phyloP scores from a whole-genome alignment of 2,797 vertebrate species.

The Discoglossus pictus region DNA sequence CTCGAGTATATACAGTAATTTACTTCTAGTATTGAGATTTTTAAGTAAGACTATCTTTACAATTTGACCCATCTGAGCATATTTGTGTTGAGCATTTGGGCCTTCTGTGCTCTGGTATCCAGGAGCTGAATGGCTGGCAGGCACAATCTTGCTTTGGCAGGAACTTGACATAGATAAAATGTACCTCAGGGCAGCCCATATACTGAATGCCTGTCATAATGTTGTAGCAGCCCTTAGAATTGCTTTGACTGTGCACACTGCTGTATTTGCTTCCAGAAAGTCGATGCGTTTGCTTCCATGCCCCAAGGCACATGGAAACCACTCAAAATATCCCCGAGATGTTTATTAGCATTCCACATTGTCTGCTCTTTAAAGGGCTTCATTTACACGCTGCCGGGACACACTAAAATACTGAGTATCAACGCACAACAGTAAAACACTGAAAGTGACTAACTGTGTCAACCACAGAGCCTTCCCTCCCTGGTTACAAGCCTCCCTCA shows the following conservation, averaged over 20 bases:
- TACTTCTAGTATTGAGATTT: too few species aligned
- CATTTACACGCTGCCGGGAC: constrained; percentile 25
- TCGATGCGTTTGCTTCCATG: constrained; percentile 21
- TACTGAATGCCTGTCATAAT: constrained; percentile 26
- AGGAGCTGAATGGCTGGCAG: too few species aligned
- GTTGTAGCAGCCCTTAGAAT: not conserved
- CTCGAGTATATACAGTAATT: too few species aligned
- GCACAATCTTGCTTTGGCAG: not conserved
- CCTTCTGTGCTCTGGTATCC: too few species aligned
- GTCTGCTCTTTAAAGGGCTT: constrained; percentile 9
- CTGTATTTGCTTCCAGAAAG: not conserved
- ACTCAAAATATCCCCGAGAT: constrained; percentile 24
- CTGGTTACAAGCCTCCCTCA: too few species aligned
- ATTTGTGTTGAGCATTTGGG: too few species aligned
- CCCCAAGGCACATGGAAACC: constrained; percentile 36
- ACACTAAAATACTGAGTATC: not conserved
- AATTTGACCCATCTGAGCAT: too few species aligned
- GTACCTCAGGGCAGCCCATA: constrained; percentile 19
- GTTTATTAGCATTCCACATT: constrained; percentile 37
- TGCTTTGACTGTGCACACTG: constrained; percentile 5
- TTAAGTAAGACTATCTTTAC: too few species aligned
- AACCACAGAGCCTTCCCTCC: too few species aligned
- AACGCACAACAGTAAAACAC: too few species aligned
- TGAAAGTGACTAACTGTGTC: too few species aligned
- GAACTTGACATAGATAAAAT: not conserved